Evolutionary conservation across 2,113 vertebrate genomes (phyloP).

Genomic region (Camelus dromedarius): DNA sequence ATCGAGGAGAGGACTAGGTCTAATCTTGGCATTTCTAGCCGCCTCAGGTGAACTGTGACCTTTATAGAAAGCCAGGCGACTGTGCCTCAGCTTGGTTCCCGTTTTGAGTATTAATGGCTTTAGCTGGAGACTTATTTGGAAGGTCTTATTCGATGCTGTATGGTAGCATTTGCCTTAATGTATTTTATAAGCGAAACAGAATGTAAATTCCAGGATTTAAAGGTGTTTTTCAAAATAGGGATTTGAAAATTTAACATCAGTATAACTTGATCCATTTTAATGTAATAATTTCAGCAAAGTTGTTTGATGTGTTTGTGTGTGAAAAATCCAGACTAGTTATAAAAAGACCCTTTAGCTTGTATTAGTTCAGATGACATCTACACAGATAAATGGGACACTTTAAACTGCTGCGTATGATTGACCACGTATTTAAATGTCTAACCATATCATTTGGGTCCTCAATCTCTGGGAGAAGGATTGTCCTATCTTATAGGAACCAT

Average conservation of each 20-base stretch:
- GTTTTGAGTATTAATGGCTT: not conserved
- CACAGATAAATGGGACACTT: not conserved
- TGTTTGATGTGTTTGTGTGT: conserved; percentile 2
- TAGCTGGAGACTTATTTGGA: not conserved
- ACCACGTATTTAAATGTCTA: not conserved
- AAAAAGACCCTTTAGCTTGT: conserved; percentile 6
- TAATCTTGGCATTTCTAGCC: not conserved
- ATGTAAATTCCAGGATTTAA: conserved; percentile 32
- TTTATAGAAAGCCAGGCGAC: not conserved
- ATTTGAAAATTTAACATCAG: conserved; percentile 39
- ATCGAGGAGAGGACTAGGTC: not conserved
- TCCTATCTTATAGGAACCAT: not conserved
- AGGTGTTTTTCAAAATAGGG: not conserved
- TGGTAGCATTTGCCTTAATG: not conserved
- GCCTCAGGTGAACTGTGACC: not conserved
- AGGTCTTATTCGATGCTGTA: not conserved
- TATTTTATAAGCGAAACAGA: conserved; percentile 10
- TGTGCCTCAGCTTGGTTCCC: not conserved
- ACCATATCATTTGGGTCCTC: not conserved
- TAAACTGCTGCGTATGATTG: not conserved
- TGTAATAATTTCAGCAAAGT: not conserved
- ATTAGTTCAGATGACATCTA: not conserved
- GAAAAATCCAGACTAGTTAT: not conserved
- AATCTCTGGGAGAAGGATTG: not conserved
- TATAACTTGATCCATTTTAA: conserved; percentile 17